Percentiles rank a stretch among this genome's conserved stretches.
These are phyloP conservation scores for Ophioderma brevispina DNA, from an alignment of 35 echinoderm and acorn worm species.

Conservation along the genomic window DNA sequence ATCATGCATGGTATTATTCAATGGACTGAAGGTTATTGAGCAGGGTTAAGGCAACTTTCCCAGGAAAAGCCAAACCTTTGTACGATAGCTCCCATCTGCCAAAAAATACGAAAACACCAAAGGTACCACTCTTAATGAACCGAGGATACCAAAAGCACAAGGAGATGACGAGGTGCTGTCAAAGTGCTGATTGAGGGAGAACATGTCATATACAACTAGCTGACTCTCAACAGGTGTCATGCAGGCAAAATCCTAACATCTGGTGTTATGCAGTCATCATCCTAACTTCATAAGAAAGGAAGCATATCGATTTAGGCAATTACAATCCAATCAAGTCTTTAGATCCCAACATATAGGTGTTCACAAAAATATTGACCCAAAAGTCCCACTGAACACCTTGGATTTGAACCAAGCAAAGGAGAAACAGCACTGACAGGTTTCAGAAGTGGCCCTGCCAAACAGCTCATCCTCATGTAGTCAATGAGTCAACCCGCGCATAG, in stretches of 20 bases:
- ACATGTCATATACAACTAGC: background rate
- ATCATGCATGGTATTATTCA: too few relatives aligned
- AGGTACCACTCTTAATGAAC: too few relatives aligned
- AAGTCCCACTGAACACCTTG: background rate
- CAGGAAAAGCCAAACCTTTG: too few relatives aligned
- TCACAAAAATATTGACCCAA: conserved; percentile 19
- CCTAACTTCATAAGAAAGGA: conserved; percentile 33
- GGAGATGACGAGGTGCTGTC: too few relatives aligned
- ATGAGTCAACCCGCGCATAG: conserved; percentile 21
- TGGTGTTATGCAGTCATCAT: background rate
- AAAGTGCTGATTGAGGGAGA: background rate
- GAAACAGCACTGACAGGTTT: conserved; percentile 18
- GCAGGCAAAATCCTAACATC: background rate
- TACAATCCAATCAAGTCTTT: background rate
- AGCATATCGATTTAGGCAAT: conserved; percentile 10
- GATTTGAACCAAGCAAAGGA: background rate
- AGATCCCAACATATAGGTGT: conserved; percentile 27
- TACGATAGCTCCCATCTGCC: too few relatives aligned
- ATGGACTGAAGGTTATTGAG: background rate
- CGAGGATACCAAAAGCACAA: too few relatives aligned
- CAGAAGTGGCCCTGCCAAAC: conserved; percentile 1
- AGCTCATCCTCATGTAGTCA: conserved; percentile 17
- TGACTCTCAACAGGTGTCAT: background rate
- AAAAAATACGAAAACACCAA: too few relatives aligned
- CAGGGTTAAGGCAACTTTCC: too few relatives aligned